These are phyloP conservation scores for Cyprinodon brontotheroides DNA, from an alignment of 2,113 vertebrate species.

Conservation along the genomic window DNA sequence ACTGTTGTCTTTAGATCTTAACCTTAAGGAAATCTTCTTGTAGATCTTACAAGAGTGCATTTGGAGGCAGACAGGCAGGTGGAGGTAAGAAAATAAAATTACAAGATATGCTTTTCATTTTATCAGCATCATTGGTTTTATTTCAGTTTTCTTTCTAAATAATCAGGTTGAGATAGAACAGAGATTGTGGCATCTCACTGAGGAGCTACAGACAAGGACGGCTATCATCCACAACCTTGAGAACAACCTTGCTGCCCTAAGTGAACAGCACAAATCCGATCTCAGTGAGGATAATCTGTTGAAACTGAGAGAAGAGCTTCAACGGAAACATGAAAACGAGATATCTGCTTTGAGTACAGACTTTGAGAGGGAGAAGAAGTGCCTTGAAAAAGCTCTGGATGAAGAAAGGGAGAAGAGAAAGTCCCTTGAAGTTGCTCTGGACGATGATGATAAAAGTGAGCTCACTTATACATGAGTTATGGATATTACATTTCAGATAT, in stretches of 20 bases:
- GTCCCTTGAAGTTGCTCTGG: conserved; percentile 77
- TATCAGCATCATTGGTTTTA: background rate
- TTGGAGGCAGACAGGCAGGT: conserved; percentile 75
- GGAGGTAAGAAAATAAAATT: conserved; percentile 68
- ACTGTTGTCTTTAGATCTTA: background rate
- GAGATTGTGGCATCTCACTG: conserved; percentile 66
- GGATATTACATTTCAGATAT: background rate
- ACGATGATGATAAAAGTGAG: conserved; percentile 66
- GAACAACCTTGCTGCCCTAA: conserved; percentile 75
- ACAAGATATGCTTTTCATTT: background rate
- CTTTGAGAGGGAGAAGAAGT: conserved; percentile 63
- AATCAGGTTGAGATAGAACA: conserved; percentile 75
- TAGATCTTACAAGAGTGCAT: conserved; percentile 79
- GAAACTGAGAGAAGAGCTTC: conserved; percentile 72
- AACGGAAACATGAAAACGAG: conserved; percentile 51
- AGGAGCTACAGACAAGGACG: conserved; percentile 73
- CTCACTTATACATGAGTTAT: background rate
- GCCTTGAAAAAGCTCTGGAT: conserved; percentile 68
- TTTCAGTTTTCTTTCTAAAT: background rate
- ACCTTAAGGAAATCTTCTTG: background rate
- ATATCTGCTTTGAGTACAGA: conserved; percentile 64
- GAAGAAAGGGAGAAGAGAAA: conserved; percentile 78
- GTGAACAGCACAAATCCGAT: conserved; percentile 69
- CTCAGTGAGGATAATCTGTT: conserved; percentile 53
- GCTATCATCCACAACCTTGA: conserved; percentile 70